A percentile compares a stretch with the other conserved stretches of the same genome.
phyloP scores from a whole-genome alignment of 2,797 vertebrate species.

The Channallabes apus region DNA sequence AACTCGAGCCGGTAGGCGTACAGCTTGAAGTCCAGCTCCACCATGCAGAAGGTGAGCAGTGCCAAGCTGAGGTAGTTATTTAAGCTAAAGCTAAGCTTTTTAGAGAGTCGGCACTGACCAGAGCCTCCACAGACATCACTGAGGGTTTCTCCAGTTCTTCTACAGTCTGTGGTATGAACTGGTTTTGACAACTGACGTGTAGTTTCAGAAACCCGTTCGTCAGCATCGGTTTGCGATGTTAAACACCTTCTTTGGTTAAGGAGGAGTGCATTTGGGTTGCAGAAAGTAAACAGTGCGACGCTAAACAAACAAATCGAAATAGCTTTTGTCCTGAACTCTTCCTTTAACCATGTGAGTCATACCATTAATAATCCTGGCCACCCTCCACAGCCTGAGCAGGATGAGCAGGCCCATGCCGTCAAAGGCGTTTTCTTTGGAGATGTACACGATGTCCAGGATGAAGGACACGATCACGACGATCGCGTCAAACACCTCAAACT shows the following conservation, averaged over 20 bases:
- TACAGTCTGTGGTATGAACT: background rate
- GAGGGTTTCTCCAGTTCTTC: no score
- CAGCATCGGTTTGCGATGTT: background rate
- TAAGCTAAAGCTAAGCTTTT: no score
- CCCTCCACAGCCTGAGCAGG: conserved; percentile 92
- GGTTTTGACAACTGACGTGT: background rate
- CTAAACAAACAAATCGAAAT: background rate
- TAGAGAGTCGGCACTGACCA: no score
- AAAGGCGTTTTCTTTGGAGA: conserved; percentile 82
- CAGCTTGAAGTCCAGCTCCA: conserved; percentile 87
- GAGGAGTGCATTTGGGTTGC: background rate
- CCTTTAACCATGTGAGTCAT: conserved; percentile 19
- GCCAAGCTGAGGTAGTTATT: conserved; percentile 83
- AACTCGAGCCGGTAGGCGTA: conserved; percentile 86
- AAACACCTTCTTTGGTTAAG: background rate
- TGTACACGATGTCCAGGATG: conserved; percentile 81
- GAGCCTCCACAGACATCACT: no score
- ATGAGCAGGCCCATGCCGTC: conserved; percentile 89
- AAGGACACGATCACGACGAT: conserved; percentile 87
- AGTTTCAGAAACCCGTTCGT: background rate
- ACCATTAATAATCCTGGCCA: conserved; percentile 95
- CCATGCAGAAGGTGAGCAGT: conserved; percentile 87
- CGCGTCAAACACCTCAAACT: conserved; percentile 92
- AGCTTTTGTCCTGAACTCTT: background rate
- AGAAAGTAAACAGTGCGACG: background rate